These are phyloP conservation scores for Tachysurus vachellii DNA, from an alignment of 2,113 vertebrate genomes.

Conservation along the genomic window DNA sequence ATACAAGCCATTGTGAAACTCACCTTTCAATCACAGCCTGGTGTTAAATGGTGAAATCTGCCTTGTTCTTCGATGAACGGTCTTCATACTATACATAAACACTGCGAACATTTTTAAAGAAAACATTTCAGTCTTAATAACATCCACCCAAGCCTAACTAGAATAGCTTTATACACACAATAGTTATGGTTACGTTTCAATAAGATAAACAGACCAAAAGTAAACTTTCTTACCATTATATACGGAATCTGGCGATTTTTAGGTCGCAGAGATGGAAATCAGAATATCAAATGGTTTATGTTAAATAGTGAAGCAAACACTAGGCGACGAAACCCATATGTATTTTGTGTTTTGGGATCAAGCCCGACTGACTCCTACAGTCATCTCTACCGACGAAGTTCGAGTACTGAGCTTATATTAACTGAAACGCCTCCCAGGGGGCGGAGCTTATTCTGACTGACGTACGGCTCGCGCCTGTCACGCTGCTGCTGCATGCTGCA, in stretches of 20 bases:
- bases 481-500: neutral
- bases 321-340: conserved; percentile 73
- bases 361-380: conserved; percentile 24
- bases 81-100: conserved; percentile 26
- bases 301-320: conserved; percentile 50
- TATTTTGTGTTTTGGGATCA: conserved; percentile 19
- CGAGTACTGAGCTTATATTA: conserved; percentile 28
- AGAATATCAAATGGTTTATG: conserved; percentile 49
- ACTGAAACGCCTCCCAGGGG: neutral
- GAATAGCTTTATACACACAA: neutral
- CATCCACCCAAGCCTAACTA: neutral
- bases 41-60: conserved; percentile 10
- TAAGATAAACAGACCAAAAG: neutral
- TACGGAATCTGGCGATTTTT: conserved; percentile 30
- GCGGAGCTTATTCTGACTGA: conserved; percentile 6
- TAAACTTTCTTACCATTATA: conserved; percentile 52
- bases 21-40: conserved; percentile 26
- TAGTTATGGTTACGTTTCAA: too few species aligned
- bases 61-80: conserved; percentile 17
- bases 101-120: neutral
- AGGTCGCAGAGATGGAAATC: conserved; percentile 53
- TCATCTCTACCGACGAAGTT: neutral
- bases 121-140: neutral
- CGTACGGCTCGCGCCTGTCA: neutral
- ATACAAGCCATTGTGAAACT: neutral